phyloP scores from a whole-genome alignment of 1,140 invertebrate genomes.

The Brachionus rotundiformis region DNA sequence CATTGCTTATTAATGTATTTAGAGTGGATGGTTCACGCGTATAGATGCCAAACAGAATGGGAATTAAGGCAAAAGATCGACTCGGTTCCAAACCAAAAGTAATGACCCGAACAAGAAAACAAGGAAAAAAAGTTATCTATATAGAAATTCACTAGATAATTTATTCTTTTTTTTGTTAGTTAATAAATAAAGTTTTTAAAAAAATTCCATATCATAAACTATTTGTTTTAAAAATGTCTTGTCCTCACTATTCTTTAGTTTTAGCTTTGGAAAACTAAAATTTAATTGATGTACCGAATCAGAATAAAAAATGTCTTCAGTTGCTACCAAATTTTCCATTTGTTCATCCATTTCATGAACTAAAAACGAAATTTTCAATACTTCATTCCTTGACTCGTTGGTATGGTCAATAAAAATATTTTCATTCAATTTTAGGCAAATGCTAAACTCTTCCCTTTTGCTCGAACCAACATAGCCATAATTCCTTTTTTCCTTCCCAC shows the following conservation, averaged over 20 bases:
- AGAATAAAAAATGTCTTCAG: background rate
- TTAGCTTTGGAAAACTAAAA: background rate
- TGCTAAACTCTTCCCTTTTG: background rate
- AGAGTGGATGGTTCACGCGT: too few species aligned
- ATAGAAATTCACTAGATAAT: too few species aligned
- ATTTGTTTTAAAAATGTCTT: background rate
- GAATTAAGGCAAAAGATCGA: too few species aligned
- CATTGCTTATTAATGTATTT: too few species aligned
- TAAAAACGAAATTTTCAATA: background rate
- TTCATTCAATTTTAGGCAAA: slow-evolving; percentile 10
- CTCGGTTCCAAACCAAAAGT: too few species aligned
- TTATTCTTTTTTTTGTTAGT: too few species aligned
- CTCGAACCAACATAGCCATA: slow-evolving; percentile 22
- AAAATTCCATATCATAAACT: slow-evolving; percentile 40
- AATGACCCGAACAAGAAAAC: too few species aligned
- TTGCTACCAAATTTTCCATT: background rate
- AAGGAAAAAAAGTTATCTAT: too few species aligned
- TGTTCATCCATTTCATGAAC: background rate
- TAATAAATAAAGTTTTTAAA: background rate
- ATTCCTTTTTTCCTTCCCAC: background rate
- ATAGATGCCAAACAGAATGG: too few species aligned
- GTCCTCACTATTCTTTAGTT: background rate
- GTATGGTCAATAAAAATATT: slow-evolving; percentile 24
- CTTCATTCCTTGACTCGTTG: background rate
- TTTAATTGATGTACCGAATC: background rate